Percentiles rank a stretch among this genome's conserved stretches.
Evolutionary conservation across 2,888 invertebrate genomes (phyloP).

Genomic region (Phaonia tiefii): DNA sequence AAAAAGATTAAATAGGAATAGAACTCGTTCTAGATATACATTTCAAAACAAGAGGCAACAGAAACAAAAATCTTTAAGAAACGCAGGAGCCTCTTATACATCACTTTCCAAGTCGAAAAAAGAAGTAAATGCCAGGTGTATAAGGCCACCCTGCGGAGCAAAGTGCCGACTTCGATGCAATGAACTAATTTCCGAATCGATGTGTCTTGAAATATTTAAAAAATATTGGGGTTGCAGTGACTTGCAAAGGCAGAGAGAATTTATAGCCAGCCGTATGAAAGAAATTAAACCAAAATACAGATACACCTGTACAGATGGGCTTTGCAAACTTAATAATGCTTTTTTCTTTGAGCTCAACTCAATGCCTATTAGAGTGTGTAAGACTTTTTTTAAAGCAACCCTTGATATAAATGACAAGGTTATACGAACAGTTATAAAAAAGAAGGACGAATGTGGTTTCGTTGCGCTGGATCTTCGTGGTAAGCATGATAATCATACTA

Average conservation of each 20-base stretch:
- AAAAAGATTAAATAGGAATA: slow-evolving; percentile 36
- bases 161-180: slow-evolving; percentile 48
- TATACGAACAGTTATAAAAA: slow-evolving; percentile 35
- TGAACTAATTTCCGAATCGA: slow-evolving; percentile 49
- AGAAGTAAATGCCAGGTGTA: slow-evolving; percentile 51
- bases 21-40: slow-evolving; percentile 25
- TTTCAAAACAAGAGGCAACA: slow-evolving; percentile 23
- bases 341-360: slow-evolving; percentile 39
- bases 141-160: slow-evolving; percentile 44
- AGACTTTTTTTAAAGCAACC: slow-evolving; percentile 48
- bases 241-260: slow-evolving; percentile 42
- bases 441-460: slow-evolving; percentile 34
- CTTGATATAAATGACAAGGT: slow-evolving; percentile 35
- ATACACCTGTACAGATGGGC: slow-evolving; percentile 41
- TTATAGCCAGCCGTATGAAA: slow-evolving; percentile 38
- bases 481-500: slow-evolving; percentile 6
- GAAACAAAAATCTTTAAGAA: slow-evolving; percentile 35
- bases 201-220: slow-evolving; percentile 46
- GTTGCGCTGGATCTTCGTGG: slow-evolving; percentile 23
- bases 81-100: slow-evolving; percentile 34
- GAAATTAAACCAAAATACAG: slow-evolving; percentile 37
- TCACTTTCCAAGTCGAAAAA: slow-evolving; percentile 44
- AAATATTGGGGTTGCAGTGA: slow-evolving; percentile 40
- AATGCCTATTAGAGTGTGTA: slow-evolving; percentile 39
- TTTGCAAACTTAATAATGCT: slow-evolving; percentile 36